A percentile compares a stretch with the other conserved stretches of the same genome.
These are phyloP conservation scores for Plemyria rubiginata DNA, from an alignment of 2,888 invertebrate genomes.

Conservation along the genomic window DNA sequence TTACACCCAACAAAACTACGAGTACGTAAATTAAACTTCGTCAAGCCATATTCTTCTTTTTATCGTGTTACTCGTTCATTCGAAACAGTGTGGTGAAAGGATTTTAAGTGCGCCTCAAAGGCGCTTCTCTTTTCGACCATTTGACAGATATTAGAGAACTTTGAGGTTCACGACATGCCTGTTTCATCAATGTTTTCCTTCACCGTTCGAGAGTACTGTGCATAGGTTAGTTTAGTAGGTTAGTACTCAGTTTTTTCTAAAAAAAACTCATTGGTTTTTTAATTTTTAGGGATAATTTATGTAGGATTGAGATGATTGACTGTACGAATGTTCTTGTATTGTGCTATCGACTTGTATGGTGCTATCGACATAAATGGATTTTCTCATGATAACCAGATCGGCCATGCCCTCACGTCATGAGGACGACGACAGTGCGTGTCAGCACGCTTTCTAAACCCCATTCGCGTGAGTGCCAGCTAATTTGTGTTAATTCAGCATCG, in stretches of 20 bases:
- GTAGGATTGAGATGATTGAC: conserved; percentile 1
- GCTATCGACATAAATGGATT: conserved; percentile 9
- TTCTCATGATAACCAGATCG: conserved; percentile 19
- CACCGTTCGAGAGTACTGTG: too few relatives aligned
- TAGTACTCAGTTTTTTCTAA: too few relatives aligned
- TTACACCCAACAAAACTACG: too few relatives aligned
- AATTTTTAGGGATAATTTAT: background rate
- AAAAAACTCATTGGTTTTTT: too few relatives aligned
- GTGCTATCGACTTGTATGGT: background rate
- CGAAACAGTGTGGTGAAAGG: too few relatives aligned
- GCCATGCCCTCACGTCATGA: conserved; percentile 33
- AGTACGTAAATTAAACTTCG: background rate
- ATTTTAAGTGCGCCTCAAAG: too few relatives aligned
- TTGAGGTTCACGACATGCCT: too few relatives aligned
- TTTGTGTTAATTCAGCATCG: conserved; percentile 60
- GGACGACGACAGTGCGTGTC: conserved; percentile 43
- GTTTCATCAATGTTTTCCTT: too few relatives aligned
- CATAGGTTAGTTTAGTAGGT: too few relatives aligned
- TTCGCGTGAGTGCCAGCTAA: conserved; percentile 62
- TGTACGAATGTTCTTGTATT: background rate
- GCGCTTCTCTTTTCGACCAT: too few relatives aligned
- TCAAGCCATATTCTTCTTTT: background rate
- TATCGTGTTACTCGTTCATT: too few relatives aligned
- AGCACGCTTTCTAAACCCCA: conserved; percentile 65
- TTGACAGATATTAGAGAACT: too few relatives aligned